Evolutionary conservation across 2,113 vertebrate species (phyloP).

Genomic region (Terrapene triunguis): DNA sequence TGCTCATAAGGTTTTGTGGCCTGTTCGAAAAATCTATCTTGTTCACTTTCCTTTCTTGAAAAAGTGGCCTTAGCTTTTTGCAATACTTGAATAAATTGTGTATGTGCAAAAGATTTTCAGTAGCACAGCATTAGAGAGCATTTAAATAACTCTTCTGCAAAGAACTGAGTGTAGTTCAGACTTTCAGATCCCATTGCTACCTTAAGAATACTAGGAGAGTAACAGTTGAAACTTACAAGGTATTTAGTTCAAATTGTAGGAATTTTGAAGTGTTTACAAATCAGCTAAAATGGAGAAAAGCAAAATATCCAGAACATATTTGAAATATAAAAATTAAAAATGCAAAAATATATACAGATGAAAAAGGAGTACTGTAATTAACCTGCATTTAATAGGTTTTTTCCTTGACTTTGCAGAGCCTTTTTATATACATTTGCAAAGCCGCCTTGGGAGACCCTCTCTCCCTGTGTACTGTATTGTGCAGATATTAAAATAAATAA

Average conservation of each 20-base stretch:
- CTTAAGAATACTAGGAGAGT: constrained; percentile 79
- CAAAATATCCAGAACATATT: constrained; percentile 74
- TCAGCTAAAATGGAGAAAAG: constrained; percentile 76
- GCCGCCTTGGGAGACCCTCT: constrained; percentile 61
- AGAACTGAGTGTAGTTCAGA: constrained; percentile 65
- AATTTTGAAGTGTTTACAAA: constrained; percentile 84
- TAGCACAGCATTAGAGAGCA: constrained; percentile 82
- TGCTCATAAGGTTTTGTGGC: constrained; percentile 72
- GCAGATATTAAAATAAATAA: constrained; percentile 80
- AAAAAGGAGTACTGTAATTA: constrained; percentile 83
- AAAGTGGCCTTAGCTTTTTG: constrained; percentile 90
- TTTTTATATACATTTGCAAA: constrained; percentile 81
- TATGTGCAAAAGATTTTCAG: constrained; percentile 79
- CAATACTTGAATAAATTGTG: constrained; percentile 88
- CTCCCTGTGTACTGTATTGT: constrained; percentile 78
- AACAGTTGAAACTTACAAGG: constrained; percentile 75
- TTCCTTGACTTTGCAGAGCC: constrained; percentile 80
- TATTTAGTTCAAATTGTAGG: constrained; percentile 79
- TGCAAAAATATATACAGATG: constrained; percentile 75
- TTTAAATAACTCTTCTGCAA: constrained; percentile 73
- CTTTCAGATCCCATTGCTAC: constrained; percentile 81
- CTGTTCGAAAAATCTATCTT: constrained; percentile 74
- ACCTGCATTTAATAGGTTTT: constrained; percentile 78
- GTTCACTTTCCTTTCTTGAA: constrained; percentile 84
- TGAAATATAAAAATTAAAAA: constrained; percentile 81